Base-by-base conservation (phyloP, 2,888 invertebrate genomes). In the Amphipoea lucens region DNA sequence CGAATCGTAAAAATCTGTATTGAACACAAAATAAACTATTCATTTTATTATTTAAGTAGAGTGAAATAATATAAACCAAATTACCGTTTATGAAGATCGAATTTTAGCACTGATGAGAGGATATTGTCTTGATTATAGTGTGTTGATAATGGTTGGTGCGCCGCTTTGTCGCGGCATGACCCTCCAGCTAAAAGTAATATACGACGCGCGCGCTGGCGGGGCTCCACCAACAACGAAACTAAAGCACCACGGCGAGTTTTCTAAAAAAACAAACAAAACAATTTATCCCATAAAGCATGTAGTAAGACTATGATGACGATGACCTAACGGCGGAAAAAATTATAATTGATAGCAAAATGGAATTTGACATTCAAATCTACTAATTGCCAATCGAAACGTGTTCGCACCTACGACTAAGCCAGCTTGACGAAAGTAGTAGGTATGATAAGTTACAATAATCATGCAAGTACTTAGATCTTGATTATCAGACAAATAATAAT, bases 111-210 rank as follows among this genome's bases (percentile, higher is more conserved):
- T 17, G 98, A 98, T 86, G 98, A 98, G 88, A 99, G 98, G 86
- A 98, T 98, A 94, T 98, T 98, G 96, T 99, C 99, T 84, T 84
- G 82, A 70, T 82, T 82, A 48, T 70, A 82, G 70, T 82, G 85
- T 79, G 98, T 97, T 89, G 98, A 97, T 92, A 98, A 97, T 97
- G 98, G 98, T 97, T 98, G 98, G 79, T 98, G 97, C 67, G 97
- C 97, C 23, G 97, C 97, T 71, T 98, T 97, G 95, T 98, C 98
- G 73, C 99, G 97, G 90, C 98, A 98, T 2, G 98, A 98, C 23
- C 99, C 99, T 45, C 99, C 99, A 84, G 98, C 98, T 69, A 99
- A 98, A 91, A 98, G 98, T 84, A 99, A 98, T 92, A 98, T 98
- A 93, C 99, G 99, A 85, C 99, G 98, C 0, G 99, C 98, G 92